These are phyloP conservation scores for Agrilus cyanescens DNA, from an alignment of 2,888 invertebrate genomes.

Conservation along the genomic window DNA sequence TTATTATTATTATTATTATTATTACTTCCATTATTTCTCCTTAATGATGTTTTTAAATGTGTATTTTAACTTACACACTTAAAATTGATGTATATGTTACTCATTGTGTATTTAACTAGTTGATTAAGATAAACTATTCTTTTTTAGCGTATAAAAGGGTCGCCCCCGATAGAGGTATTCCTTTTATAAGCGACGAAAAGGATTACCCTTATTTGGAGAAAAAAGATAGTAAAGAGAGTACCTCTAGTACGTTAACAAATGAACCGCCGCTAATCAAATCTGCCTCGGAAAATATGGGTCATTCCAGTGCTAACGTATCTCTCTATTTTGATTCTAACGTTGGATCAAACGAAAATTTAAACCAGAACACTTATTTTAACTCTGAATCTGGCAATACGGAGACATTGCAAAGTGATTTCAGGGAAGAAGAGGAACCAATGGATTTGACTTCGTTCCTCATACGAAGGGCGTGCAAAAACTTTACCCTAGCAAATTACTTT, in stretches of 20 bases:
- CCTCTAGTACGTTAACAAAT: slow-evolving; percentile 27
- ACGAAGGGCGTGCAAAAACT: slow-evolving; percentile 76
- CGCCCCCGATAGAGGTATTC: slow-evolving; percentile 25
- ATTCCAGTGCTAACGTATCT: too few relatives aligned
- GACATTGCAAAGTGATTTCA: slow-evolving; percentile 38
- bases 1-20: too few relatives aligned
- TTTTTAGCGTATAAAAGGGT: slow-evolving; percentile 21
- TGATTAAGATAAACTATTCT: not conserved
- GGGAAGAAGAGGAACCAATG: slow-evolving; percentile 35
- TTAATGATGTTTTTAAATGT: too few relatives aligned
- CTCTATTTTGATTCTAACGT: slow-evolving; percentile 19
- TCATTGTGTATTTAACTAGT: too few relatives aligned
- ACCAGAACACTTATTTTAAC: slow-evolving; percentile 26
- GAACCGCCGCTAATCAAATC: slow-evolving; percentile 29
- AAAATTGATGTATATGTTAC: too few relatives aligned
- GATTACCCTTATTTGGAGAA: slow-evolving; percentile 31
- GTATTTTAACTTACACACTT: too few relatives aligned
- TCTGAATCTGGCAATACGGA: slow-evolving; percentile 39
- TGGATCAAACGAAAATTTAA: slow-evolving; percentile 25
- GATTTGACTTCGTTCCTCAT: slow-evolving; percentile 88
- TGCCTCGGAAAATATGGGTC: slow-evolving; percentile 12
- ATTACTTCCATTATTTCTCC: too few relatives aligned
- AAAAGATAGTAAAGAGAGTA: slow-evolving; percentile 33
- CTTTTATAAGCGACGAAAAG: slow-evolving; percentile 30
- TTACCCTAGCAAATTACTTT: slow-evolving; percentile 87